phyloP scores from a whole-genome alignment of 1,140 invertebrate genomes.

The Bombus sylvicola region DNA sequence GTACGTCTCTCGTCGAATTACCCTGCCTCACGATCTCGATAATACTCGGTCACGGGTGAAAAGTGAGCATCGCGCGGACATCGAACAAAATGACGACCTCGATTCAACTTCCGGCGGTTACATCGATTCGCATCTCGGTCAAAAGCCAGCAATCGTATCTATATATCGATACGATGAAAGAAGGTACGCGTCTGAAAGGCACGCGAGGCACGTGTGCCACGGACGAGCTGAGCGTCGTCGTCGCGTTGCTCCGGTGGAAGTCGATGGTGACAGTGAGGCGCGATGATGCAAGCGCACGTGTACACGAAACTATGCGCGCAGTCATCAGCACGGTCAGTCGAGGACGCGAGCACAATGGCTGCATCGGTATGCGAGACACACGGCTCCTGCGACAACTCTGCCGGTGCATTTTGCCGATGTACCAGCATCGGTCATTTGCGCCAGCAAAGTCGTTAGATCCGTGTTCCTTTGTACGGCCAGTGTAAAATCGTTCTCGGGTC shows the following conservation, averaged over 20 bases:
- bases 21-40: background rate
- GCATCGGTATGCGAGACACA: constrained; percentile 13
- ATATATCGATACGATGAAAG: constrained; percentile 25
- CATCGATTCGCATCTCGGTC: no score
- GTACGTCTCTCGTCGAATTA: constrained; percentile 4
- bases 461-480: background rate
- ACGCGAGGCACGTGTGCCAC: constrained; percentile 67
- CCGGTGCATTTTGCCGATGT: background rate
- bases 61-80: background rate
- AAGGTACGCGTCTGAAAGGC: constrained; percentile 34
- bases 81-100: background rate
- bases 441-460: background rate
- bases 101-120: background rate
- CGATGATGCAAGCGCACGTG: constrained; percentile 59
- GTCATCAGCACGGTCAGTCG: constrained; percentile 60
- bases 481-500: background rate
- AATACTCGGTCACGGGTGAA: background rate
- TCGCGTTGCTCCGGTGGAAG: constrained; percentile 35
- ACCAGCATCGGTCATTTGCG: background rate
- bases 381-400: background rate
- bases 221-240: constrained; percentile 8
- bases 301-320: constrained; percentile 69
- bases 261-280: constrained; percentile 54
- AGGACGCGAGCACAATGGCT: constrained; percentile 14
- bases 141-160: background rate